These are phyloP conservation scores for Forficula auricularia DNA, from an alignment of 1,140 invertebrate genomes.

Conservation along the genomic window DNA sequence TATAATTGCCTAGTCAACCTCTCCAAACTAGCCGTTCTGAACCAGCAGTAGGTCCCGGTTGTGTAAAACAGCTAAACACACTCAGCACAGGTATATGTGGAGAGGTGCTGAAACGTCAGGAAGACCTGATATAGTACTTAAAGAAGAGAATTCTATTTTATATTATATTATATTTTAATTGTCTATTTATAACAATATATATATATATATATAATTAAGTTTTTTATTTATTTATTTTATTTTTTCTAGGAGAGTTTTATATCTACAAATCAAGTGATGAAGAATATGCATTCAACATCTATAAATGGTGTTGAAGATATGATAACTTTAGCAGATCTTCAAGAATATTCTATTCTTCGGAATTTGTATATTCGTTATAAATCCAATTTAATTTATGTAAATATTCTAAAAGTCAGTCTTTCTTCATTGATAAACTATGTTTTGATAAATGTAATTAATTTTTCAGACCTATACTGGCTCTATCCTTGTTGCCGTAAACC, in stretches of 20 bases:
- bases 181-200: neutral
- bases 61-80: too few relatives aligned
- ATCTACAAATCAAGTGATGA: constrained; percentile 34
- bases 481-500: constrained; percentile 85
- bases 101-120: too few relatives aligned
- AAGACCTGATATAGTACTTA: too few relatives aligned
- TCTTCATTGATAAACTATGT: constrained; percentile 1
- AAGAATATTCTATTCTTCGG: constrained; percentile 79
- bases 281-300: constrained; percentile 72
- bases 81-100: too few relatives aligned
- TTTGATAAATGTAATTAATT: neutral
- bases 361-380: constrained; percentile 84
- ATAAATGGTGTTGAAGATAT: constrained; percentile 80
- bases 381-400: constrained; percentile 78
- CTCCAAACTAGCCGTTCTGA: too few relatives aligned
- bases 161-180: too few relatives aligned
- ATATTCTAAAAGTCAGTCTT: constrained; percentile 15
- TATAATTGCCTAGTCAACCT: too few relatives aligned
- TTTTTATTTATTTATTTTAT: too few relatives aligned
- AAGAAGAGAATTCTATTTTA: too few relatives aligned
- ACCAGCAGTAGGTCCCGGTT: too few relatives aligned
- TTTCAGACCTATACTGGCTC: constrained; percentile 79
- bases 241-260: constrained; percentile 6
- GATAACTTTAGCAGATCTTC: constrained; percentile 79
- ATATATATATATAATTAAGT: constrained; percentile 1